A percentile compares a stretch with the other conserved stretches of the same genome.
Evolutionary conservation across 2,113 vertebrate genomes (phyloP).

Genomic region (Casuarius casuarius): DNA sequence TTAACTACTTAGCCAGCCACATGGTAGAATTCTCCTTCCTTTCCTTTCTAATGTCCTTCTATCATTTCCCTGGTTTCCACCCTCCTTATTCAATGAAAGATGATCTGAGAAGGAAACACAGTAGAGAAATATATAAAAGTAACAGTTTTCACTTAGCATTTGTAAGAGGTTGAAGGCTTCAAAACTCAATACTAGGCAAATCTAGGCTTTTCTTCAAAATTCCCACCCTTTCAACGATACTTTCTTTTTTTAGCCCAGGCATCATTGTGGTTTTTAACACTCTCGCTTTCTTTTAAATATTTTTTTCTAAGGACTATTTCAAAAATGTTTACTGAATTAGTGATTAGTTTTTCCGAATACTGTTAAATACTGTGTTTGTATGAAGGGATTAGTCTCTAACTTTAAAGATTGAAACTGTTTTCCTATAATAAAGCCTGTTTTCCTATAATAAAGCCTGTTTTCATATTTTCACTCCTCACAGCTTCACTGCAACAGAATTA

Average conservation of each 20-base stretch:
- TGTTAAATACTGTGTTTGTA: not conserved
- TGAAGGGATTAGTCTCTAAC: not conserved
- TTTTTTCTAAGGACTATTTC: not conserved
- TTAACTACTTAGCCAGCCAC: not conserved
- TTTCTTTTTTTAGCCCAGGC: not conserved
- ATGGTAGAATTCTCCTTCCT: not conserved
- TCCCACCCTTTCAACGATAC: not conserved
- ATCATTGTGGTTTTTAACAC: not conserved
- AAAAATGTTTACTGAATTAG: not conserved
- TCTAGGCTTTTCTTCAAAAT: not conserved
- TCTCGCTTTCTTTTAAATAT: not conserved
- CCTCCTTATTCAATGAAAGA: not conserved
- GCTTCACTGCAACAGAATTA: not conserved
- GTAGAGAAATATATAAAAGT: not conserved
- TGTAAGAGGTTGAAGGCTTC: not conserved
- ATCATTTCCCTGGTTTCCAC: not conserved
- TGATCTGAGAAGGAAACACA: not conserved
- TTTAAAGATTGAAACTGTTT: not conserved
- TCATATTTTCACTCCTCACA: not conserved
- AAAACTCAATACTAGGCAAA: not conserved
- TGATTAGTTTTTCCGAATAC: not conserved
- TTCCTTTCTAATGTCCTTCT: not conserved
- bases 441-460: not conserved
- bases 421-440: not conserved
- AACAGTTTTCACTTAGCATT: not conserved